Conservation (phyloP, 2,888 invertebrate species). For the Drosophila antonietae region DNA sequence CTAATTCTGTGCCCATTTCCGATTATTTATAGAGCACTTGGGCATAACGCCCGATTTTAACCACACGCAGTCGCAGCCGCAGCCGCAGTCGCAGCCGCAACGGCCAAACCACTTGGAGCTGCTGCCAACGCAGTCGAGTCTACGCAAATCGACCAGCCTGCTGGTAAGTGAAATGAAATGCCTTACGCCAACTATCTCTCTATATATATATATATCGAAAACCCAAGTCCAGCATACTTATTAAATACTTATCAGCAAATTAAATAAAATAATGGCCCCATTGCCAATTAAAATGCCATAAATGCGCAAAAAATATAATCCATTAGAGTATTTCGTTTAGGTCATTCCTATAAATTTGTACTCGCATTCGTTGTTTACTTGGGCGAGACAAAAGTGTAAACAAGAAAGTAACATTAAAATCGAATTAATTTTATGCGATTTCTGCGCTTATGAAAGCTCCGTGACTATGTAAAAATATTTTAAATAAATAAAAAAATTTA, state of each 20-base stretch:
- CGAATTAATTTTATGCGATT: slow-evolving; percentile 24
- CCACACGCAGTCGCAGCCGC: slow-evolving; percentile 81
- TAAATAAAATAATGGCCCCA: slow-evolving; percentile 34
- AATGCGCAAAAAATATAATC: slow-evolving; percentile 38
- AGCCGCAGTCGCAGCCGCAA: slow-evolving; percentile 82
- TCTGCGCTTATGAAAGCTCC: slow-evolving; percentile 11
- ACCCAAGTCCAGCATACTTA: slow-evolving; percentile 24
- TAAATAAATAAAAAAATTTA: slow-evolving; percentile 20
- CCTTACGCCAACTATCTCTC: not conserved
- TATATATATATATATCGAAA: not conserved
- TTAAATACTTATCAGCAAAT: slow-evolving; percentile 58
- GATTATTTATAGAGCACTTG: slow-evolving; percentile 79
- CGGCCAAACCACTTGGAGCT: slow-evolving; percentile 84
- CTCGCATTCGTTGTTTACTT: slow-evolving; percentile 33
- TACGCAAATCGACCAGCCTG: slow-evolving; percentile 78
- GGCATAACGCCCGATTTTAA: slow-evolving; percentile 80
- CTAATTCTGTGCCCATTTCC: slow-evolving; percentile 37
- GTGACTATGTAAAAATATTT: slow-evolving; percentile 31
- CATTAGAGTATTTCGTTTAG: slow-evolving; percentile 43
- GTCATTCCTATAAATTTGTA: slow-evolving; percentile 50
- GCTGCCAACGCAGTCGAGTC: slow-evolving; percentile 81
- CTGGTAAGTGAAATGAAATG: slow-evolving; percentile 59
- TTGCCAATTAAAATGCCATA: slow-evolving; percentile 57
- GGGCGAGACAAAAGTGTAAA: slow-evolving; percentile 35
- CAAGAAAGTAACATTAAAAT: slow-evolving; percentile 30